Base-by-base conservation (phyloP, 1,140 invertebrate genomes). In the Pachypsylla venusta region DNA sequence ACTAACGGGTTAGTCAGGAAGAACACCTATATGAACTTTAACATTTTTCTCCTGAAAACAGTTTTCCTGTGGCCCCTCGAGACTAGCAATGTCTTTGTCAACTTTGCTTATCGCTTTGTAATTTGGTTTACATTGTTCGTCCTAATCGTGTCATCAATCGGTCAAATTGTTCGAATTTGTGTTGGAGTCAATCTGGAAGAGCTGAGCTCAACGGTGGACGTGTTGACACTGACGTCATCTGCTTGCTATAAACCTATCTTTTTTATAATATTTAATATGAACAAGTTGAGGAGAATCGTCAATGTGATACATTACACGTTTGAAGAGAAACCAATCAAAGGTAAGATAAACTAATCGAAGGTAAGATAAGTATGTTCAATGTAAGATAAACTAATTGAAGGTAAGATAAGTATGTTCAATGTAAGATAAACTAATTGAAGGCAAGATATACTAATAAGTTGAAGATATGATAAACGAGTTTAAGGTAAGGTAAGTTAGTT, bases 161-260 rank as follows among this genome's bases (percentile, higher is more conserved):
- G 55, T 26, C 25, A 27, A 30, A 19, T 56, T 13, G 25, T 28
- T 1, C 5, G 5, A 22, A 56, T 24, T 2, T 2, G 30, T 40
- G 30, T 57, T 16, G 28, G 26, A 24, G 1, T 3, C 2, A 28
- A 57, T 25, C 30, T 57, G 30, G 25, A 57, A 42, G 22, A 57
- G n/a, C 25, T 57, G 24, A 42, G 56, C 56, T 24, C 27, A 30
- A 57, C 28, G 7, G 56, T 57, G 27, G 56, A 57, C 22, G 40
- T 57, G 7, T 19, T 28, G n/a, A 57, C 56, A 19, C 16, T 57
- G 13, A 57, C 56, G 5, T n/a, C 40, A n/a, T 57, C 56, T 19
- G 56, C 25, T 7, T 2, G 28, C 14, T 57, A 57, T 25, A 57
- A 57, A 25, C n/a, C 25, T 4, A n/a, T 35, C 1, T 57, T 20